Evolutionary conservation across 2,113 vertebrate species (phyloP), one percentile per base, ranked within the genome.

Genomic region (Formicarius rufipectus): DNA sequence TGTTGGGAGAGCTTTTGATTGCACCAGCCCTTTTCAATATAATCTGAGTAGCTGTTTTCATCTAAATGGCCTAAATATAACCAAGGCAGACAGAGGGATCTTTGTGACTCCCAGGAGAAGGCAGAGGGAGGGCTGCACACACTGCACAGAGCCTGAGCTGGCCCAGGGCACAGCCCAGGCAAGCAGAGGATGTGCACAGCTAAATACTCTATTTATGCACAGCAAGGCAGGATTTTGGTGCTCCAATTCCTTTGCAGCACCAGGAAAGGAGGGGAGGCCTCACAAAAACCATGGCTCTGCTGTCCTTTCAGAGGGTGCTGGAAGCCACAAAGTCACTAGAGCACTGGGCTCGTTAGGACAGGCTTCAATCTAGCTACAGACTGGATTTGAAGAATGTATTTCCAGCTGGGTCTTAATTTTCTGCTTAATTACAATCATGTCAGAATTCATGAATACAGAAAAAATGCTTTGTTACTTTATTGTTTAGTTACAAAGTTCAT

Each of bases 51-150:
- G 76, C 88, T 96, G 64, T 96, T 97, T 78, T 94, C 81, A 90
- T 85, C 69, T 67, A 58, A 93, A 93, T 69, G 73, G 64, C 88
- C 96, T 93, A 97, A 97, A 96, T 96, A 94, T 75, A 96, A 77
- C 86, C 45, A 39, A 89, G 67, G 45, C 69, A 93, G 93, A 97
- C 87, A 97, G 97, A 97, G 90, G 82, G 42, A 84, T 79, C 92
- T 96, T 97, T 97, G 95, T 97, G 73, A 58, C 58, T 42, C 52
- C 27, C 52, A 89, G 12, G 45, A 77, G 67, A 89, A 71, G 39
- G 86, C 81, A 95, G 88, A 77, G 73, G 87, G 91, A 94, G 79
- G 74, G 85, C 37, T 93, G 71, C 71, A 68, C n/a, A 66, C n/a
- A 66, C 40, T 21, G 64, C 71, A 90, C 53, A 50, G 37, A 33